phyloP scores from a whole-genome alignment of 2,113 vertebrate species.

The Orycteropus afer region DNA sequence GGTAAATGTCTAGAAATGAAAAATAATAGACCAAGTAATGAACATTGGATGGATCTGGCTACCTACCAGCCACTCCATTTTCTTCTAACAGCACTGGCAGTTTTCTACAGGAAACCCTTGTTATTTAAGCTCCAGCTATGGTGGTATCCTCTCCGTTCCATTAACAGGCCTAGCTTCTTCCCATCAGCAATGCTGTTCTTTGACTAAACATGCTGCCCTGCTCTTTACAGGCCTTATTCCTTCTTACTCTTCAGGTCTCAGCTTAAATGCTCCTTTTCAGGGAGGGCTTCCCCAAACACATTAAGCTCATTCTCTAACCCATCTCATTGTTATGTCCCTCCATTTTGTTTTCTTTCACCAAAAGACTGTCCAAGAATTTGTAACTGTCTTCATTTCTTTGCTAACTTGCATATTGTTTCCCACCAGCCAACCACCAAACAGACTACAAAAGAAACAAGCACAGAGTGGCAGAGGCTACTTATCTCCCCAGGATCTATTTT shows the following conservation, averaged over 20 bases:
- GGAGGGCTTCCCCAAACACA: background rate
- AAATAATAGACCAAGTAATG: background rate
- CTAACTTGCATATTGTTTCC: background rate
- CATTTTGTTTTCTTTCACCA: background rate
- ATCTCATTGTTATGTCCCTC: background rate
- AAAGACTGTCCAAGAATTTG: background rate
- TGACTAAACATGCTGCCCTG: background rate
- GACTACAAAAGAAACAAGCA: background rate
- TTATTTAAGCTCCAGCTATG: background rate
- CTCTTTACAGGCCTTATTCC: background rate
- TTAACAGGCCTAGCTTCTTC: background rate
- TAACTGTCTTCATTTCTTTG: constrained; percentile 17
- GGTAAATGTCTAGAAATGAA: background rate
- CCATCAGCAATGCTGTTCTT: background rate
- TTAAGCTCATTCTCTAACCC: no score
- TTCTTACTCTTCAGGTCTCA: background rate
- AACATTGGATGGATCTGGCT: background rate
- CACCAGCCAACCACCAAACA: background rate
- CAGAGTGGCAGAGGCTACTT: background rate
- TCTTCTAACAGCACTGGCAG: background rate
- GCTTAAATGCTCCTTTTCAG: background rate
- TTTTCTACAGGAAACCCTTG: background rate
- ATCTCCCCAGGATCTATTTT: background rate
- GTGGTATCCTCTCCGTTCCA: background rate
- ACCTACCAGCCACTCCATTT: background rate